Conservation (phyloP, 2,888 invertebrate species). For the Gandaritis pyraliata region DNA sequence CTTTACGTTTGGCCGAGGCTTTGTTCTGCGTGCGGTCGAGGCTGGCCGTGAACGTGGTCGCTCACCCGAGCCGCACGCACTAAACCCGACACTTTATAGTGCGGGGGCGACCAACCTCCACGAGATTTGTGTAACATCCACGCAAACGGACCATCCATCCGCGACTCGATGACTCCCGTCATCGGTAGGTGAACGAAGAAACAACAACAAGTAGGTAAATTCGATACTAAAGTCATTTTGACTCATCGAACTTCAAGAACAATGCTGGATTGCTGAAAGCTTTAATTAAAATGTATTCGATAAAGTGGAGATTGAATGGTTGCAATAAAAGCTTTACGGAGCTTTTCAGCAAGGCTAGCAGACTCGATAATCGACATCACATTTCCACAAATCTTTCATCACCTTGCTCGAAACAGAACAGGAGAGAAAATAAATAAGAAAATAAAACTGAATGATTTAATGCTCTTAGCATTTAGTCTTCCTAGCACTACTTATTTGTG, state of each 20-base stretch:
- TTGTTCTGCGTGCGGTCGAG: conserved; percentile 60
- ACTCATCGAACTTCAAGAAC: conserved; percentile 44
- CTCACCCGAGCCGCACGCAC: conserved; percentile 65
- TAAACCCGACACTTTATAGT: conserved; percentile 71
- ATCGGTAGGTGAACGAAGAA: conserved; percentile 42
- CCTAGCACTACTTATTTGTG: no score
- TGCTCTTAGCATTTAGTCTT: no score
- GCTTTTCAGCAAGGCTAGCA: conserved; percentile 1
- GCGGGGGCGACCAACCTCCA: conserved; percentile 71
- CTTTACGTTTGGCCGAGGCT: conserved; percentile 51
- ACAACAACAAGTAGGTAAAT: conserved; percentile 48
- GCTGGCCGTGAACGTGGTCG: conserved; percentile 76
- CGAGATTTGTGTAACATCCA: conserved; percentile 66
- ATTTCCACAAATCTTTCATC: conserved; percentile 1
- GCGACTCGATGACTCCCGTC: conserved; percentile 54
- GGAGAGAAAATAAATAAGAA: not conserved
- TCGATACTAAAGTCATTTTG: conserved; percentile 36
- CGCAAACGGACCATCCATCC: conserved; percentile 60
- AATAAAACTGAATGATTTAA: not conserved
- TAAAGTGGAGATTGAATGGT: conserved; percentile 21
- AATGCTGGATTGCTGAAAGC: conserved; percentile 33
- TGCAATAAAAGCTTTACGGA: conserved; percentile 24
- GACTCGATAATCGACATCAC: conserved; percentile 5
- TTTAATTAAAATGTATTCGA: conserved; percentile 31
- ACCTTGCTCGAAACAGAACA: conserved; percentile 1